These are phyloP conservation scores for Minunthozetes semirufus DNA, from an alignment of 2,888 invertebrate genomes.

Conservation along the genomic window DNA sequence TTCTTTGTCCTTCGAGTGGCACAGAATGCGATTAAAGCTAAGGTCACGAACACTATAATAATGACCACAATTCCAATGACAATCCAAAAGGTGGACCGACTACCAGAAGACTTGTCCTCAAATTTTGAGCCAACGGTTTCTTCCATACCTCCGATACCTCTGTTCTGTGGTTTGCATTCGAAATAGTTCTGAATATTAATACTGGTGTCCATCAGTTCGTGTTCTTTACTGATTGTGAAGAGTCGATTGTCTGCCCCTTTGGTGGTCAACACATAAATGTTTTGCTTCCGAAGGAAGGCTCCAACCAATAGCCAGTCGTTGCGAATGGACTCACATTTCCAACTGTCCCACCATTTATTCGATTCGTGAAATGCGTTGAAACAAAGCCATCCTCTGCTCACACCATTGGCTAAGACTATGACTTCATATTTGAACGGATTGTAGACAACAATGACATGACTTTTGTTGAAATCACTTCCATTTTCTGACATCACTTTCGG, in stretches of 20 bases:
- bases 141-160: background rate
- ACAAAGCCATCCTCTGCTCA: background rate
- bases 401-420: background rate
- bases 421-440: background rate
- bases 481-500: background rate
- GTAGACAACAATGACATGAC: background rate
- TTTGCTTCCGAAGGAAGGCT: background rate
- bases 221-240: background rate
- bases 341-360: background rate
- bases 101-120: background rate
- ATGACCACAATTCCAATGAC: background rate
- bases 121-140: background rate
- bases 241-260: background rate
- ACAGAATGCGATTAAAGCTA: background rate
- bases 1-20: background rate
- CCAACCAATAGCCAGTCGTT: background rate
- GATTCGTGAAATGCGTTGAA: background rate
- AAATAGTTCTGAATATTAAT: background rate
- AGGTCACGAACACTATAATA: background rate
- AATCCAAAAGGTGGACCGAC: background rate
- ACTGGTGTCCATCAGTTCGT: background rate
- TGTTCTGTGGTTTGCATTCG: too few species aligned
- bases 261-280: background rate
- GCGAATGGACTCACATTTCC: background rate
- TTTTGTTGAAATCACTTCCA: background rate